These are phyloP conservation scores for Biston stratarius DNA, from an alignment of 2,888 invertebrate genomes.

Conservation along the genomic window DNA sequence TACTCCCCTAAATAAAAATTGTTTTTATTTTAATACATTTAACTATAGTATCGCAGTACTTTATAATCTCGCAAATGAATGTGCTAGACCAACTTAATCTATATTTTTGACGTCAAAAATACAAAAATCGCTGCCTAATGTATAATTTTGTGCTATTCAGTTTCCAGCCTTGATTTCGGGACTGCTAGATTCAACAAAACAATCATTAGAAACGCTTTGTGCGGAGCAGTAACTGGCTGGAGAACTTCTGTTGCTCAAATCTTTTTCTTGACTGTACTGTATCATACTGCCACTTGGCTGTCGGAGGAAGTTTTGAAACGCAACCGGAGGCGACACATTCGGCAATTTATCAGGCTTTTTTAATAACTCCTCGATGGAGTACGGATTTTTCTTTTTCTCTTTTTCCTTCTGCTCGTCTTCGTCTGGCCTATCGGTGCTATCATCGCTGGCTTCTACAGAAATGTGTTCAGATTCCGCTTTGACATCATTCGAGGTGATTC, in stretches of 20 bases:
- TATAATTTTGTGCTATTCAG: constrained; percentile 2
- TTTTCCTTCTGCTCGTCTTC: constrained; percentile 79
- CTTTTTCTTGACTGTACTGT: constrained; percentile 70
- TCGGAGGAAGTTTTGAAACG: constrained; percentile 78
- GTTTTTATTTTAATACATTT: too few species aligned
- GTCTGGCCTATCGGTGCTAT: constrained; percentile 86
- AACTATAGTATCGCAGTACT: too few species aligned
- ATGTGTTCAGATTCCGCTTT: constrained; percentile 82
- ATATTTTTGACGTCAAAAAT: too few species aligned
- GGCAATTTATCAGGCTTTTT: constrained; percentile 92
- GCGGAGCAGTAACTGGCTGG: constrained; percentile 80
- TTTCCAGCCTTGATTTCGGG: constrained; percentile 79
- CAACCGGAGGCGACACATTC: constrained; percentile 63
- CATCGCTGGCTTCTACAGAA: constrained; percentile 87
- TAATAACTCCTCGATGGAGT: constrained; percentile 94
- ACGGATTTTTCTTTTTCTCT: constrained; percentile 91
- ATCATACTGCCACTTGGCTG: constrained; percentile 88
- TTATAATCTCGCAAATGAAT: too few species aligned
- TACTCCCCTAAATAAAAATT: too few species aligned
- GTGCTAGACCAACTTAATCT: too few species aligned
- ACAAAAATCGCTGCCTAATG: too few species aligned
- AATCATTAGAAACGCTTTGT: constrained; percentile 77
- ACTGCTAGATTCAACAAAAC: constrained; percentile 70
- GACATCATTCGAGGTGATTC: constrained; percentile 74
- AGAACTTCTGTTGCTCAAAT: constrained; percentile 75